Percentiles rank a stretch among this genome's conserved stretches.
phyloP scores from a whole-genome alignment of 2,888 invertebrate genomes.

The Pyralis farinalis region DNA sequence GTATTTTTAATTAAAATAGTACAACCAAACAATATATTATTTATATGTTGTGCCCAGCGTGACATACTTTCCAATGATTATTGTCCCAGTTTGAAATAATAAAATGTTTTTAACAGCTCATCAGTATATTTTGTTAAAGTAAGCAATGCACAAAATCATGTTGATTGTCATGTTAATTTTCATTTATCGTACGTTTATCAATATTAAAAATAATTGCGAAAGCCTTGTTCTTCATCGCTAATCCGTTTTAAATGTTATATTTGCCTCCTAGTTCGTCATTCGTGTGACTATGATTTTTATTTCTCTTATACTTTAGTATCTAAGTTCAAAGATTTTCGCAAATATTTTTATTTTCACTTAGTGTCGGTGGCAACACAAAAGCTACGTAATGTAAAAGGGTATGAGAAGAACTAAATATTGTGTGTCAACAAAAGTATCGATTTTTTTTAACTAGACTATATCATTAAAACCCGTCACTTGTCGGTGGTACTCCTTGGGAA shows the following conservation, averaged over 20 bases:
- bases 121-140: too few species aligned
- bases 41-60: not conserved
- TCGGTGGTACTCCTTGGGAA: too few species aligned
- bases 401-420: slow-evolving; percentile 4
- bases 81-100: not conserved
- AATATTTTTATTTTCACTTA: not conserved
- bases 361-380: slow-evolving; percentile 1
- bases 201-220: too few species aligned
- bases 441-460: not conserved
- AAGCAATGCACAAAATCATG: too few species aligned
- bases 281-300: too few species aligned
- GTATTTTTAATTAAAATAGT: slow-evolving; percentile 34
- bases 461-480: not conserved
- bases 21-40: slow-evolving; percentile 19
- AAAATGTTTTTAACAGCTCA: not conserved
- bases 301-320: too few species aligned
- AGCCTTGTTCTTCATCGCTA: too few species aligned
- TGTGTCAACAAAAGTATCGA: slow-evolving; percentile 1
- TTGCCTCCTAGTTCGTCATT: too few species aligned
- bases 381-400: slow-evolving; percentile 8
- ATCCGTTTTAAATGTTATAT: too few species aligned
- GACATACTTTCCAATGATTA: not conserved
- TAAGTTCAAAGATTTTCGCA: not conserved
- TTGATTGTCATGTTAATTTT: too few species aligned
- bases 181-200: too few species aligned